Base-by-base conservation (phyloP, 2,113 vertebrate genomes). In the Terrapene triunguis region DNA sequence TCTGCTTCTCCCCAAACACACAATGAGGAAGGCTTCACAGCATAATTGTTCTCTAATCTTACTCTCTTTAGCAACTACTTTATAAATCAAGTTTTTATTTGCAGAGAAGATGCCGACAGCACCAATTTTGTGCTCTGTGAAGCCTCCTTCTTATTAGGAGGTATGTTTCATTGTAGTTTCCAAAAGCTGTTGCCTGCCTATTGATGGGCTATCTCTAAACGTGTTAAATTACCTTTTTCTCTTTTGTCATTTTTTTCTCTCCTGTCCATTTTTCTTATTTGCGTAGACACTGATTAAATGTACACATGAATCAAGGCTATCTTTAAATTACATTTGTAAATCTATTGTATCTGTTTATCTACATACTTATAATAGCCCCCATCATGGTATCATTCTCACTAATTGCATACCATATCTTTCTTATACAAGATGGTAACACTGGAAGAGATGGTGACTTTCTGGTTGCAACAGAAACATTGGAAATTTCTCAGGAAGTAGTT, bases 21-120 rank as follows among this genome's bases (percentile, higher is more conserved):
- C 10, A 50, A 57, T 44, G 0, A 35, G 14, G 0, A 47, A 47
- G 10, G 1, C 12, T 25, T 95, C 21, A 35, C 25, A 79, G 22
- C 10, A 51, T 17, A 62, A 17, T 27, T 95, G 3, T 79, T 35
- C 7, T 88, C 38, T 59, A 8, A 81, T 82, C 25, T 62, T 89
- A 42, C 14, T n/a, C n/a, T 59, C 76, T 69, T 91, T 78, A n/a
- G 13, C 72, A 24, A 6, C 1, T 92, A 0, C 89, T 88, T 81
- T 93, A 42, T 92, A 90, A 85, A 53, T 65, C 3, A 24, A 8
- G 50, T 78, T 76, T 19, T 55, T 91, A 38, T 69, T 79, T 89
- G 25, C 65, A 80, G n/a, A 7, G 53, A 74, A 88, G 38, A 3
- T 83, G 19, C 29, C 50, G 53, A 82, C 24, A 47, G 53, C 47